Conservation (phyloP, 2,113 vertebrate genomes). For the Stictonetta naevosa region DNA sequence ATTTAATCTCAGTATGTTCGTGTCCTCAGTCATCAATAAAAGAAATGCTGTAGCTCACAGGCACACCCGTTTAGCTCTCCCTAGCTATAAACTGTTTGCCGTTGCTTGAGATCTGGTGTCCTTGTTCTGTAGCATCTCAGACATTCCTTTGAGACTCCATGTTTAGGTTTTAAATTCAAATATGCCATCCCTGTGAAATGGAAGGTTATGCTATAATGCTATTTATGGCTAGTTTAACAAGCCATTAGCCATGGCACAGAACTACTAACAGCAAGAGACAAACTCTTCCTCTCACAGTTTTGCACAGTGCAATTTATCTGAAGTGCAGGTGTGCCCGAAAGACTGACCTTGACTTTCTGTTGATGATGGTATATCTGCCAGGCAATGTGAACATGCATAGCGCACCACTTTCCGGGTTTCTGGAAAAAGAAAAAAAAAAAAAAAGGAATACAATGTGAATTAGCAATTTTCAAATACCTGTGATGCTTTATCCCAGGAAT, state of each 20-base stretch:
- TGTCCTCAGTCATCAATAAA: not conserved
- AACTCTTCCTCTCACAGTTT: not conserved
- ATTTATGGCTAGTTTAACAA: not conserved
- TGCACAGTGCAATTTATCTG: not conserved
- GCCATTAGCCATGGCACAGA: not conserved
- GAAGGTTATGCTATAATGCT: not conserved
- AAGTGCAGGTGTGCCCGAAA: not conserved
- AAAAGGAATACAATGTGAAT: not conserved
- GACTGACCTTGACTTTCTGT: constrained; percentile 97
- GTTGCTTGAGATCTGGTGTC: not conserved
- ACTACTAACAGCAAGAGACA: not conserved
- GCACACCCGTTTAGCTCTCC: not conserved
- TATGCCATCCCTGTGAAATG: accelerated
- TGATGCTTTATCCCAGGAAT: not conserved
- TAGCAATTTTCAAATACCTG: not conserved
- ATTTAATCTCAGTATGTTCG: not conserved
- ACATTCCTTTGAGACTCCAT: not conserved
- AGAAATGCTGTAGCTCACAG: not conserved
- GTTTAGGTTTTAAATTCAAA: not conserved
- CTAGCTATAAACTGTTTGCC: not conserved
- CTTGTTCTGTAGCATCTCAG: not conserved
- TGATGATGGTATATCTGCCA: constrained; percentile 99
- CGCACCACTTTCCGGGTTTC: constrained; percentile 99
- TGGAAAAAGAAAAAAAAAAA: constrained; percentile 62
- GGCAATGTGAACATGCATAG: constrained; percentile 97